Percentiles rank a stretch among this genome's conserved stretches.
Evolutionary conservation across 1,140 invertebrate species (phyloP).

Genomic region (Brachionus asplanchnoidis): DNA sequence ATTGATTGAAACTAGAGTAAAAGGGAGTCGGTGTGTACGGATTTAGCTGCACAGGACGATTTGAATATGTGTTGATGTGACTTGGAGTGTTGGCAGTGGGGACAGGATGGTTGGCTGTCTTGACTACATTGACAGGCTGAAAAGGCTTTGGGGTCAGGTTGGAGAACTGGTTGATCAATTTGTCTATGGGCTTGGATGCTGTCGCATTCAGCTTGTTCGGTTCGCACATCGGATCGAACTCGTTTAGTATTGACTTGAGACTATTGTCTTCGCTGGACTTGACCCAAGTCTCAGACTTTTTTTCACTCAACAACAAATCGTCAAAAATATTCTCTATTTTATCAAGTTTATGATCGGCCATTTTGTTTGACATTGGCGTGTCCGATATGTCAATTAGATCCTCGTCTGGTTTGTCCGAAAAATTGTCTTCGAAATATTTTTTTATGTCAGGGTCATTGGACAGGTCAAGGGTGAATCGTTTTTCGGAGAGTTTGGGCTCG

Average conservation of each 20-base stretch:
- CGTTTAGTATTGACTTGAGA: neutral
- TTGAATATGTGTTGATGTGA: neutral
- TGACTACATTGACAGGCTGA: neutral
- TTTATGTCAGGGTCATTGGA: constrained; percentile 33
- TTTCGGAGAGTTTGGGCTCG: neutral
- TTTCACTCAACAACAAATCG: neutral
- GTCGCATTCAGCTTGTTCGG: neutral
- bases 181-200: neutral
- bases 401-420: constrained; percentile 7
- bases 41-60: neutral
- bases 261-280: neutral
- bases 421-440: constrained; percentile 38
- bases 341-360: neutral
- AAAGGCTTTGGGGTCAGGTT: constrained; percentile 17
- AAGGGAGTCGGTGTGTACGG: constrained; percentile 16
- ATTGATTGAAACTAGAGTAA: neutral
- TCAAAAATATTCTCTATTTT: neutral
- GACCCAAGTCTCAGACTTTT: neutral
- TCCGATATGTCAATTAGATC: constrained; percentile 8
- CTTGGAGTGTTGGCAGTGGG: neutral
- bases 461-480: constrained; percentile 14
- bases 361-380: neutral
- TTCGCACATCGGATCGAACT: constrained; percentile 29
- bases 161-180: neutral
- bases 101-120: neutral